Evolutionary conservation across 2,113 vertebrate species (phyloP).

Genomic region (Echinops telfairi): DNA sequence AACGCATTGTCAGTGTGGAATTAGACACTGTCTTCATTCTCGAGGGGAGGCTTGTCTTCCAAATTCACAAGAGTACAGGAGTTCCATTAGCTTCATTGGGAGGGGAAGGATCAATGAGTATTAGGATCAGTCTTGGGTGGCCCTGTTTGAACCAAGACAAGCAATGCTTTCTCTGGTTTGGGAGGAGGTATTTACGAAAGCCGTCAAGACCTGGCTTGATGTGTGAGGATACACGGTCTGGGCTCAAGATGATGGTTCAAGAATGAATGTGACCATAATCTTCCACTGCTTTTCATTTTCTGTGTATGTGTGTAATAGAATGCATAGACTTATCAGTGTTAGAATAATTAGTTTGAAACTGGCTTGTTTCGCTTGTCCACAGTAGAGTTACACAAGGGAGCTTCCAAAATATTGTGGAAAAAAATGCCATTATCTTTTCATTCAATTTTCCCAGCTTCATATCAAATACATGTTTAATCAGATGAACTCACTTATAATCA

Average conservation of each 20-base stretch:
- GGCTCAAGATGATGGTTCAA: not conserved
- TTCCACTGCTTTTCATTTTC: too few relatives aligned
- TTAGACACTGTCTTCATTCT: not conserved
- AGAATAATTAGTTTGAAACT: not conserved
- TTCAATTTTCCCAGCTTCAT: too few relatives aligned
- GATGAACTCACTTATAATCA: not conserved
- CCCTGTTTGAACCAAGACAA: not conserved
- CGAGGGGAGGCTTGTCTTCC: not conserved
- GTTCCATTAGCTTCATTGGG: not conserved
- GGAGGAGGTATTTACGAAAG: constrained; percentile 9
- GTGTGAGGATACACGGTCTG: not conserved
- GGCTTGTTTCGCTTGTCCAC: not conserved
- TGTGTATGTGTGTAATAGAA: not conserved
- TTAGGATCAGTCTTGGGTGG: not conserved
- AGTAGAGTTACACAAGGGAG: not conserved
- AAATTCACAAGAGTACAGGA: not conserved
- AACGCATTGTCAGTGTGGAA: not conserved
- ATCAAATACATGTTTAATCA: not conserved
- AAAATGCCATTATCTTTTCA: too few relatives aligned
- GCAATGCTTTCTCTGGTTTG: not conserved
- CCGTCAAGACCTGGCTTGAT: not conserved
- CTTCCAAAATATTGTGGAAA: too few relatives aligned
- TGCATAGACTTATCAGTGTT: not conserved
- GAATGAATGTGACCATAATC: not conserved
- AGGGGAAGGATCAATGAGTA: not conserved